Conservation (phyloP, 2,113 vertebrate genomes). For the Sinosuthora webbiana region DNA sequence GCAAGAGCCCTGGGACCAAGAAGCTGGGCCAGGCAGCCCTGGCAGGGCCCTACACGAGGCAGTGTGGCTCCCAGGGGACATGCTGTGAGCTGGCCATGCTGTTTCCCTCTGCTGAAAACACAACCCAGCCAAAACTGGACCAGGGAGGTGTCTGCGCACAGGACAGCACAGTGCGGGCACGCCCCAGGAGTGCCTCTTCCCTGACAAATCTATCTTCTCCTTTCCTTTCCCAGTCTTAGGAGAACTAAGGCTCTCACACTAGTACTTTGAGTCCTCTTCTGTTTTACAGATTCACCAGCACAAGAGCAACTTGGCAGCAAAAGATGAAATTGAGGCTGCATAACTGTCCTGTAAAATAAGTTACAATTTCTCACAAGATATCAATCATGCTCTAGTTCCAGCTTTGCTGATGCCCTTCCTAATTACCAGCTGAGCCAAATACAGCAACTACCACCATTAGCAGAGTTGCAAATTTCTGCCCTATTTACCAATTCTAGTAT, state of each 20-base stretch:
- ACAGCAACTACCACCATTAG: not conserved
- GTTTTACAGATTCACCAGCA: not conserved
- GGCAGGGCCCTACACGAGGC: not conserved
- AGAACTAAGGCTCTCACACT: not conserved
- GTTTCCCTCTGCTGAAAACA: not conserved
- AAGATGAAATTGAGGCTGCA: not conserved
- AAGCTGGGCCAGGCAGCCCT: not conserved
- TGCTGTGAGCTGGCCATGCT: fast-evolving
- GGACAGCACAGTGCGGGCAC: fast-evolving
- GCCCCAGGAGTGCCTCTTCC: not conserved
- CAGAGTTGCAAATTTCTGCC: constrained; percentile 37
- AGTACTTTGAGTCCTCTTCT: not conserved
- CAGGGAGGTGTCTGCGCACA: not conserved
- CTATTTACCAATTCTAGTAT: constrained; percentile 34
- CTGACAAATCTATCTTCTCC: not conserved
- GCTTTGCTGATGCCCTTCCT: not conserved
- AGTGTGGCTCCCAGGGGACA: not conserved
- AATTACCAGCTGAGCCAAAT: not conserved
- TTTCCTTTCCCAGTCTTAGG: not conserved
- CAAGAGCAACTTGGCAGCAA: not conserved
- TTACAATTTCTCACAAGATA: not conserved
- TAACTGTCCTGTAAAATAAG: not conserved
- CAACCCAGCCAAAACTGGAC: fast-evolving
- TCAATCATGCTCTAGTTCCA: constrained; percentile 24
- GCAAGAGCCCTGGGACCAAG: not conserved